Percentiles rank a stretch among this genome's conserved stretches.
Evolutionary conservation across 2,113 vertebrate genomes (phyloP).

Genomic region (Triplophysa siluroides): DNA sequence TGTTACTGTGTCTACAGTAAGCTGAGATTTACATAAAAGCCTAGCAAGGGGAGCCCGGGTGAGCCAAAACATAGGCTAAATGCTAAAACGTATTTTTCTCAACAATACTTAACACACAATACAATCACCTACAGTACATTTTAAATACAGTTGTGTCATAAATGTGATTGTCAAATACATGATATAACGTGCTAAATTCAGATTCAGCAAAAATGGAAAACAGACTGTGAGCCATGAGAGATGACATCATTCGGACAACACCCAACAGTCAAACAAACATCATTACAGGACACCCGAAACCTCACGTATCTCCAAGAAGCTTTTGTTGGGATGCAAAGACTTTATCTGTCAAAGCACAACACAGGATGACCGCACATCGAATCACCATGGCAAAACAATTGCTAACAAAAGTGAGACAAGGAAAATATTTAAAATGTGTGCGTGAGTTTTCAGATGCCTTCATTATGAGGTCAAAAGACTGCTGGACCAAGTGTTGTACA

Average conservation of each 20-base stretch:
- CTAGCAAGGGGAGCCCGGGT: no score
- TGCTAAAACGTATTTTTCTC: no score
- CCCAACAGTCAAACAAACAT: constrained; percentile 31
- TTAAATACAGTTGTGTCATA: background rate
- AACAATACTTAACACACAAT: no score
- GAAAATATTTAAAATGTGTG: constrained; percentile 43
- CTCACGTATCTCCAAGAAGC: constrained; percentile 30
- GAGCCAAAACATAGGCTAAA: no score
- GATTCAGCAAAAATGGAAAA: constrained; percentile 32
- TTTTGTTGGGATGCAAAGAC: background rate
- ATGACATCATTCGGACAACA: constrained; percentile 30
- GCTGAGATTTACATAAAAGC: background rate
- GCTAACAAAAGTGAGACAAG: constrained; percentile 20
- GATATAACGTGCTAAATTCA: background rate
- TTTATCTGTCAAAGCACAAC: constrained; percentile 41
- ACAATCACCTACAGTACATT: no score
- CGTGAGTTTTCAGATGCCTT: background rate
- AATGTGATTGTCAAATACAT: background rate
- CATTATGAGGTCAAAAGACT: constrained; percentile 24
- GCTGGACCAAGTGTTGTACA: constrained; percentile 26
- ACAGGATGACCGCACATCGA: constrained; percentile 33
- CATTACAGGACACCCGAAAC: constrained; percentile 8
- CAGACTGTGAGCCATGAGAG: constrained; percentile 6
- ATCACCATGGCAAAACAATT: constrained; percentile 26
- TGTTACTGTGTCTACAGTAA: background rate